Base-by-base conservation (phyloP, 1,140 invertebrate genomes). In the Sminthurides bifidus region DNA sequence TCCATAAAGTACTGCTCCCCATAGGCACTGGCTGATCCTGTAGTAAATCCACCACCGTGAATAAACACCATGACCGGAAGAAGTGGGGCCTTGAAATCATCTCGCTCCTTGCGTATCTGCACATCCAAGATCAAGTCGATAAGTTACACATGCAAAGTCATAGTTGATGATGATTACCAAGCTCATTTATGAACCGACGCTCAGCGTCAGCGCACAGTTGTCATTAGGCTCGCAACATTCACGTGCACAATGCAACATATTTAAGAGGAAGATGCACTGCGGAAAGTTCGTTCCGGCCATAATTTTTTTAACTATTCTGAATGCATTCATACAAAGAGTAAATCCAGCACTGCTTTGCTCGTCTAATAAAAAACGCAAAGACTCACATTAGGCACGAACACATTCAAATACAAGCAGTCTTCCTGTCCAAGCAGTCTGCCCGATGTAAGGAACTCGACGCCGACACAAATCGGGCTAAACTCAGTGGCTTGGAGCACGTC, bases 351-450 rank as follows among this genome's bases (percentile, higher is more conserved):
- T 35, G 33, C 10, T n/a, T 10, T 35, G n/a, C 10, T 35, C 10
- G 33, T 10, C n/a, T 27, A 21, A 48, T 27, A 48, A 19, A 21
- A 24, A 24, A 48, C 29, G 17, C 29, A 23, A 6, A 26, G 17
- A 26, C 26, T 26, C 8, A 26, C 17, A 27, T 51, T 8, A 8
- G 35, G 27, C 10, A n/a, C 23, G 27, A 30, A 43, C 27, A 54
- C 31, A 49, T 49, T 56, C 8, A 56, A 37, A 56, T 35, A 56
- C 8, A 56, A 26, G 23, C 54, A 56, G 24, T 49, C 45, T 23
- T 56, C 54, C n/a, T 45, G 17, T 6, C 54, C 54, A 24, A 23
- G 17, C 2, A 35, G 19, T 37, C 30, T 8, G 8, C 44, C 43
- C 3, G 27, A 48, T 5, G 44, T 26, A 14, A 48, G 27, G 30